Percentiles rank a stretch among this genome's conserved stretches.
phyloP scores from a whole-genome alignment of 2,113 vertebrate genomes.

The Cettia cetti region DNA sequence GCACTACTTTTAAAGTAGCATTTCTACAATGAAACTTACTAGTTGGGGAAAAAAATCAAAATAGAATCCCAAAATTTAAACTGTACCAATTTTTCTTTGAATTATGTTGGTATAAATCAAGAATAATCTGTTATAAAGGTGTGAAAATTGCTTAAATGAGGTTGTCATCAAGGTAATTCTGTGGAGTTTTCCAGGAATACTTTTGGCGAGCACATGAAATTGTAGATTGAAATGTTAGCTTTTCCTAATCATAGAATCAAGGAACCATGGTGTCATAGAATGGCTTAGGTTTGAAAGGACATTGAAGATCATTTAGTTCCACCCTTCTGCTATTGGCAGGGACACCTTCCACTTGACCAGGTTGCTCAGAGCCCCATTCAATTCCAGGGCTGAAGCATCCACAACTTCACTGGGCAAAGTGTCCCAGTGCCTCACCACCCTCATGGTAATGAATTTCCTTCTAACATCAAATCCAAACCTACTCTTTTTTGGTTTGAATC shows the following conservation, averaged over 20 bases:
- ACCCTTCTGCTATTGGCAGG: neutral
- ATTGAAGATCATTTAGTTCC: neutral
- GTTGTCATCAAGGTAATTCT: neutral
- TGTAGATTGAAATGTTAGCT: neutral
- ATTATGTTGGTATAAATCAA: neutral
- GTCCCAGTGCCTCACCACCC: neutral
- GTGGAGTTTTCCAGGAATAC: rapidly evolving
- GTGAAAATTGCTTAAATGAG: neutral
- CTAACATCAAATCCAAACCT: neutral
- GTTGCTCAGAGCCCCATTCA: neutral
- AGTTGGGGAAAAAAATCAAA: neutral
- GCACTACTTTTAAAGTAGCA: neutral
- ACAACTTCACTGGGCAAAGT: neutral
- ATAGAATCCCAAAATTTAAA: neutral
- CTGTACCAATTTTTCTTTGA: neutral
- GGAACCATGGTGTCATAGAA: neutral
- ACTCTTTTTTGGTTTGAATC: neutral
- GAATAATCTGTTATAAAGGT: neutral
- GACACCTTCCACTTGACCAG: neutral
- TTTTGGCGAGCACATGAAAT: neutral
- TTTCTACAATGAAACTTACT: neutral
- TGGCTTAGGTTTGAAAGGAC: neutral
- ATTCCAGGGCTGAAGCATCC: neutral
- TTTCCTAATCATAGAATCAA: neutral
- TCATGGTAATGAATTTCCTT: neutral